Evolutionary conservation across 2,113 vertebrate species (phyloP), one percentile per base, ranked within the genome.

Genomic region (Pygoscelis antarcticus): DNA sequence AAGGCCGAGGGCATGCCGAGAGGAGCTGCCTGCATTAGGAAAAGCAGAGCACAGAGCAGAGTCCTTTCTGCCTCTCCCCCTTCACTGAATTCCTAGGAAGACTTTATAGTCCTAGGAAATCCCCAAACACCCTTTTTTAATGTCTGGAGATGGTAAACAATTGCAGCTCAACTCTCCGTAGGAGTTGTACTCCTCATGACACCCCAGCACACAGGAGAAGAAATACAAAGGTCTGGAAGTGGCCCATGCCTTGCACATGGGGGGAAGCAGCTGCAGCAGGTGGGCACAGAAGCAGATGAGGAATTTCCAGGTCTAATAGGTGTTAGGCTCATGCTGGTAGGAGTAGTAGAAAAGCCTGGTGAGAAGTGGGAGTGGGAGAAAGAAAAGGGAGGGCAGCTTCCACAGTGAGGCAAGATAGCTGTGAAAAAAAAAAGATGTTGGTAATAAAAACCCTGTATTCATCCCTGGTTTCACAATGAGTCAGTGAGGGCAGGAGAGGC

Each of bases 181-280:
- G 30, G 12, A 38, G 7, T 40, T 29, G 9, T n/a, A n/a, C 6
- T 83, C 26, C 30, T 74, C 32, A 7, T 49, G 23, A 27, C 4
- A 2, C 32, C 13, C 13, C 27, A 6, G 42, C 9, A 12, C 10
- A 58, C 3, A 4, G 29, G 11, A 61, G 32, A 52, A 80, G 30
- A 58, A 69, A 44, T 17, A 49, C 54, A 82, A 49, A 40, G 7
- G 25, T 42, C 27, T 65, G 38, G 46, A 52, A 44, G 17, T 10
- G 32, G 54, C 18, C 47, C 7, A 6, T 25, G 18, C 20, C 27
- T 47, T 58, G 27, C 30, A 11, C 1, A 0, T 5, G 2, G 6
- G 3, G 3, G 54, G 40, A 32, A 58, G 38, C 18, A 51, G 25
- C 70, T 61, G n/a, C 60, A 54, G 32, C 14, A 23, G 3, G 2